phyloP scores from a whole-genome alignment of 2,113 vertebrate species.

The Oryzias melastigma region DNA sequence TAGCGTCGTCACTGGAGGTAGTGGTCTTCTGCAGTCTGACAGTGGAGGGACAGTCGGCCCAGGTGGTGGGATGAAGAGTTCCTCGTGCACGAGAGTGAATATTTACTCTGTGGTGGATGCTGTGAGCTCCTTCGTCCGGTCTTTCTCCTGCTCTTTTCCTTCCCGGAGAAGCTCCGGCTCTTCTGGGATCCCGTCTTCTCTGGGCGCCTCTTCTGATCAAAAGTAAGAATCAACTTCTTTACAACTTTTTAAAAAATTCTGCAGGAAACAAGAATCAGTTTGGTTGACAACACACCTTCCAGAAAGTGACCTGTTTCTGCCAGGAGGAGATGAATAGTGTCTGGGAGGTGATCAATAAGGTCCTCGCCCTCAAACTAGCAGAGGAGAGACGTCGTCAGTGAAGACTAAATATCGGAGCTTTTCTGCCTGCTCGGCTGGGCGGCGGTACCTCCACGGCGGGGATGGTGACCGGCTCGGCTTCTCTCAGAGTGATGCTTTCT shows the following conservation, averaged over 20 bases:
- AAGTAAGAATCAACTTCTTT: no score
- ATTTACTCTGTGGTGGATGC: constrained; percentile 57
- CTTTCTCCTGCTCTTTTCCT: constrained; percentile 16
- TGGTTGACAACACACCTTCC: constrained; percentile 53
- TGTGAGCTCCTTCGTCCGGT: constrained; percentile 31
- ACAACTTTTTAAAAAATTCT: neutral
- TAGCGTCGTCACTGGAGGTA: constrained; percentile 37
- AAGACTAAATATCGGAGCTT: neutral
- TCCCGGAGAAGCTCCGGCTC: constrained; percentile 20
- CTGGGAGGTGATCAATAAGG: constrained; percentile 58
- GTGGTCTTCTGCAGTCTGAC: constrained; percentile 53
- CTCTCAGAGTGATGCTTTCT: constrained; percentile 80
- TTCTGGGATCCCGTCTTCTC: constrained; percentile 1
- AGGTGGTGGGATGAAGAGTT: neutral
- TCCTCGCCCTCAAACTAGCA: constrained; percentile 78
- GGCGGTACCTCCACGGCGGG: constrained; percentile 69
- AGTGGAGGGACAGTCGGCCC: constrained; percentile 6
- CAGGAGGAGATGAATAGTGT: constrained; percentile 76
- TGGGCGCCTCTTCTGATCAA: neutral
- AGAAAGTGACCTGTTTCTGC: constrained; percentile 72
- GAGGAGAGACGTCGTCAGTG: neutral
- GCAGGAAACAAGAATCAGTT: constrained; percentile 5
- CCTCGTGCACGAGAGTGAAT: neutral
- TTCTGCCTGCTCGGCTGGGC: neutral
- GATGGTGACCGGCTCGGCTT: constrained; percentile 64